Conservation (phyloP, 1,140 invertebrate genomes). For the Lepeophtheirus salmonis region DNA sequence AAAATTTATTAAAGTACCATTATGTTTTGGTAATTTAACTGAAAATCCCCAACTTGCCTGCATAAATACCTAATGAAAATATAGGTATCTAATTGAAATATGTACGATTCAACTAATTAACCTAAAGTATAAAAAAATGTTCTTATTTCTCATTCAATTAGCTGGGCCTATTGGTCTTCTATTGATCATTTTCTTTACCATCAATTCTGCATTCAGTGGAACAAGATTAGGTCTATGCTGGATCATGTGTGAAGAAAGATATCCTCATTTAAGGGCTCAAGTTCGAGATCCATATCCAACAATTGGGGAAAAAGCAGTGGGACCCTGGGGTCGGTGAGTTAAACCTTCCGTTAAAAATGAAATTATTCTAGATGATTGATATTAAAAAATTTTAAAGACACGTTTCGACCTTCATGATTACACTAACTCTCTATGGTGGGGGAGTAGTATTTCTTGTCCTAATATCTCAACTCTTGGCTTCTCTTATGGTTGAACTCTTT, state of each 20-base stretch:
- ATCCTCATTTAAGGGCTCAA: constrained; percentile 36
- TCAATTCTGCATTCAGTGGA: constrained; percentile 38
- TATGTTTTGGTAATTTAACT: too few relatives aligned
- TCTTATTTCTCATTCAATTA: too few relatives aligned
- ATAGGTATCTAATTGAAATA: too few relatives aligned
- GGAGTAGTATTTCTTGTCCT: constrained; percentile 14
- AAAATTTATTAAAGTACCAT: too few relatives aligned
- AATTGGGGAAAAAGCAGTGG: constrained; percentile 13
- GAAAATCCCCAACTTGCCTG: too few relatives aligned
- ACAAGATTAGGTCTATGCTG: constrained; percentile 43
- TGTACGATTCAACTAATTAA: too few relatives aligned
- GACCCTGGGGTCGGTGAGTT: constrained; percentile 6
- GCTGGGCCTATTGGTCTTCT: constrained; percentile 43
- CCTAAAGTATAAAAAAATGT: too few relatives aligned
- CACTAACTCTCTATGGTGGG: constrained; percentile 11
- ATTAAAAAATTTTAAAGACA: neutral
- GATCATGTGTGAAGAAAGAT: constrained; percentile 43
- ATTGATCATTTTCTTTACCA: constrained; percentile 36
- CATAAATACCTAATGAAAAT: too few relatives aligned
- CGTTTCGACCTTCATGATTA: constrained; percentile 6
- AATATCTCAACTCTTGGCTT: constrained; percentile 9
- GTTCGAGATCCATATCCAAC: constrained; percentile 24
- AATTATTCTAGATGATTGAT: neutral
- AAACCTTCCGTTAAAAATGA: neutral
- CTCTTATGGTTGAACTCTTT: too few relatives aligned